Evolutionary conservation across 2,113 vertebrate genomes (phyloP), one percentile per base, ranked within the genome.

Genomic region (Casuarius casuarius): DNA sequence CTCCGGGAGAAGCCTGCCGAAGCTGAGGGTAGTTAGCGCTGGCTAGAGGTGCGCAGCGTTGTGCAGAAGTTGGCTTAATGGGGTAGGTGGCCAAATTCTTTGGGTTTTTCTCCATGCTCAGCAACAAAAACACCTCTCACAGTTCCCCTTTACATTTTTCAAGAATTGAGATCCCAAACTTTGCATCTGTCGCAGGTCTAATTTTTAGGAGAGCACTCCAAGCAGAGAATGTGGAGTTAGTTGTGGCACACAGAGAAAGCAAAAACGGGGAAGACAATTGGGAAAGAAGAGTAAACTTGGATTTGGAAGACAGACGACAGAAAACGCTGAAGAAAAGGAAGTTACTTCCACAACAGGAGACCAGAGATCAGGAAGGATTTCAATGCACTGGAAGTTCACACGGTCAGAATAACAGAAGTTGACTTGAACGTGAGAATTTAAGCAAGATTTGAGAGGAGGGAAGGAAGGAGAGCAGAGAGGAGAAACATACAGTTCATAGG

Each of bases 31-130:
- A 15, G 62, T 5, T 9, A 19, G 4, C 16, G 6, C 25, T 6
- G 12, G 22, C 0, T 2, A 31, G 51, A 15, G 44, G 3, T 2
- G 1, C 65, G 42, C 44, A 46, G 28, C 12, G 7, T 33, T 48
- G 54, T 35, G 15, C 49, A 35, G 58, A 38, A 14, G 5, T 48
- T 25, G 77, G 13, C 22, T 78, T 35, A 22, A 17, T 73, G 38
- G 16, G 7, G 44, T 33, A 28, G 71, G 14, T 63, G 84, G 5
- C 56, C 61, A 25, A 3, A 70, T 73, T 78, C 49, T 74, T 48
- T 31, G 54, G 4, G 4, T 1, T 74, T n/a, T 76, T 73, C 67
- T 80, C 63, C 25, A 65, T 58, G 25, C 8, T 86, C 48, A 65
- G 7, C 88, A 46, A 3, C 20, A 16, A 6, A 35, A 48, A 28